A percentile compares a stretch with the other conserved stretches of the same genome.
Evolutionary conservation across 2,797 vertebrate species (phyloP).

Genomic region (Cyprinodon diabolis): DNA sequence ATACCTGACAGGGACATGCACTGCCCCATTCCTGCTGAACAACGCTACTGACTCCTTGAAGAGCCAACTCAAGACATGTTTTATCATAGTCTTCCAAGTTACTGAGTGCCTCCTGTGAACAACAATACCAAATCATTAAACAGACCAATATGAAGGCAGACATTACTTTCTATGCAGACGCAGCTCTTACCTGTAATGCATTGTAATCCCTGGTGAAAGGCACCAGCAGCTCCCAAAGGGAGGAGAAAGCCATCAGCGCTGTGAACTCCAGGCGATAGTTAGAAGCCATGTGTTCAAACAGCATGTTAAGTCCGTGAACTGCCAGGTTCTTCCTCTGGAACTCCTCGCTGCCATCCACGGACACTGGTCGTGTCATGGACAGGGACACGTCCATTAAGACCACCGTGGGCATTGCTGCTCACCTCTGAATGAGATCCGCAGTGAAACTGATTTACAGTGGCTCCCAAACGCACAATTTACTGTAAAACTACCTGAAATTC

Average conservation of each 20-base stretch:
- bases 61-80: constrained; percentile 92
- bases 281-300: constrained; percentile 98
- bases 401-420: constrained; percentile 91
- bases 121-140: not conserved
- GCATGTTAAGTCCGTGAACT: constrained; percentile 94
- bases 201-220: constrained; percentile 99
- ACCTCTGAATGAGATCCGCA: not conserved
- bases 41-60: constrained; percentile 92
- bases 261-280: constrained; percentile 98
- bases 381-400: constrained; percentile 96
- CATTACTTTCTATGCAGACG: not conserved
- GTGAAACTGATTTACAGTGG: not conserved
- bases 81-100: constrained; percentile 98
- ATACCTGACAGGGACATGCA: constrained; percentile 95
- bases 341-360: constrained; percentile 90
- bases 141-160: not conserved
- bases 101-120: constrained; percentile 90
- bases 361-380: constrained; percentile 97
- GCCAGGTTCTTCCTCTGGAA: constrained; percentile 96
- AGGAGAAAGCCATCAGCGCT: constrained; percentile 92
- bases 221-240: constrained; percentile 95
- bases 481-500: not conserved
- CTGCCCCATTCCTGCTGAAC: constrained; percentile 98
- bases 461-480: constrained; percentile 7
- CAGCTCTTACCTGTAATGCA: constrained; percentile 86